Evolutionary conservation across 2,113 vertebrate species (phyloP).

Genomic region (Mugil cephalus): DNA sequence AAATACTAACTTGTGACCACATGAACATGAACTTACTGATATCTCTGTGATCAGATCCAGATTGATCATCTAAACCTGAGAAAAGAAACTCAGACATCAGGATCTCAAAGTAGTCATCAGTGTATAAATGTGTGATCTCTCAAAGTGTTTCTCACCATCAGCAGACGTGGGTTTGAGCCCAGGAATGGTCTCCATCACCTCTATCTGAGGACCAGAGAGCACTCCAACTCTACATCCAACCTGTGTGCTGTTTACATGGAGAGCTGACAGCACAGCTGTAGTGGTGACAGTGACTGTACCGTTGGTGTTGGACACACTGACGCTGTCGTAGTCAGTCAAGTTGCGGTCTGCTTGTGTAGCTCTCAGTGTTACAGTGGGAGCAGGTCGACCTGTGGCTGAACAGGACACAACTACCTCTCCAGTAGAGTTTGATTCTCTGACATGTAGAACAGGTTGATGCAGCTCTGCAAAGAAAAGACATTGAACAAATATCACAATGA

Average conservation of each 20-base stretch:
- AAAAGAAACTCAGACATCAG: not conserved
- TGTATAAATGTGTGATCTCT: not conserved
- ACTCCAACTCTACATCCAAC: slow-evolving; percentile 38
- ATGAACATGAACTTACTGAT: not conserved
- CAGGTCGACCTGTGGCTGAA: slow-evolving; percentile 60
- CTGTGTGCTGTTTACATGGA: not conserved
- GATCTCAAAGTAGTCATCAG: no score
- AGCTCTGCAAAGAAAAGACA: slow-evolving; percentile 49
- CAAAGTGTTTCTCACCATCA: slow-evolving; percentile 31
- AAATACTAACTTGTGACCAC: no score
- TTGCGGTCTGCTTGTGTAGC: not conserved
- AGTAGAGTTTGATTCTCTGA: not conserved
- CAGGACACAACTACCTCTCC: slow-evolving; percentile 44
- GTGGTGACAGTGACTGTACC: slow-evolving; percentile 45
- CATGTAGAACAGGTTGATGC: slow-evolving; percentile 33
- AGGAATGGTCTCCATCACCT: not conserved
- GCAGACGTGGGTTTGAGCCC: not conserved
- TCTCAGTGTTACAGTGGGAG: slow-evolving; percentile 40
- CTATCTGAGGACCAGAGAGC: slow-evolving; percentile 1
- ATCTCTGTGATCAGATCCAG: not conserved
- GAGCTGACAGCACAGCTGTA: slow-evolving; percentile 16
- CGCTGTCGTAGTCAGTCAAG: not conserved
- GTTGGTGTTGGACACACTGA: slow-evolving; percentile 26
- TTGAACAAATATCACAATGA: not conserved
- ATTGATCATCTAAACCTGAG: not conserved